phyloP scores from a whole-genome alignment of 1,140 invertebrate species.

The Anagrus nilaparvatae region DNA sequence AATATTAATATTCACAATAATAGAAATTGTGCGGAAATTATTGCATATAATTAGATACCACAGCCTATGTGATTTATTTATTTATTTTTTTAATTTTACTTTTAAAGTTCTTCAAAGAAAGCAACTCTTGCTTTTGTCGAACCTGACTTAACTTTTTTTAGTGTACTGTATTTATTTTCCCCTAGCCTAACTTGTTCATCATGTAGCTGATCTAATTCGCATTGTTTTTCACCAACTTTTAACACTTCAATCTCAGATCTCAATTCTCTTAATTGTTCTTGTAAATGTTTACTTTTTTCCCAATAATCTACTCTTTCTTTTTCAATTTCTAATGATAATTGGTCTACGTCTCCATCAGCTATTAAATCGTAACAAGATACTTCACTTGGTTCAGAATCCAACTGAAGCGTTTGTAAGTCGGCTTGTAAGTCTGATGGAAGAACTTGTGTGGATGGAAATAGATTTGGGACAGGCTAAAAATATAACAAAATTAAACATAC shows the following conservation, averaged over 20 bases:
- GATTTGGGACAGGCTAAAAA: slow-evolving; percentile 44
- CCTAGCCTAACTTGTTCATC: slow-evolving; percentile 85
- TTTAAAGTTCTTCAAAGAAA: slow-evolving; percentile 84
- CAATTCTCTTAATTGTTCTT: slow-evolving; percentile 82
- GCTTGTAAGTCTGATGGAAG: slow-evolving; percentile 47
- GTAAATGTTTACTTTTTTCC: slow-evolving; percentile 89
- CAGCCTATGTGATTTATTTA: slow-evolving; percentile 12
- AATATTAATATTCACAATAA: no score
- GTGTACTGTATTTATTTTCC: slow-evolving; percentile 94
- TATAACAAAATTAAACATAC: slow-evolving; percentile 12
- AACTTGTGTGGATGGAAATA: slow-evolving; percentile 50
- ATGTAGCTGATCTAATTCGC: slow-evolving; percentile 80
- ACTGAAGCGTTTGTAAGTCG: slow-evolving; percentile 44
- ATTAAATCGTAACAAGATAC: slow-evolving; percentile 64
- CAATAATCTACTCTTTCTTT: slow-evolving; percentile 90
- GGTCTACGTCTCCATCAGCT: slow-evolving; percentile 71
- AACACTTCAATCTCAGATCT: slow-evolving; percentile 90
- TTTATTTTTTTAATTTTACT: no score
- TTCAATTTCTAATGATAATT: slow-evolving; percentile 88
- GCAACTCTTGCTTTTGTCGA: slow-evolving; percentile 88
- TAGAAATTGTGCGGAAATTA: no score
- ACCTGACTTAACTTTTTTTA: slow-evolving; percentile 82
- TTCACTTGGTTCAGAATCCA: slow-evolving; percentile 47
- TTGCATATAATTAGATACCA: slow-evolving; percentile 5
- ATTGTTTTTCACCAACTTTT: slow-evolving; percentile 88